Conservation (phyloP, 2,113 vertebrate genomes). For the Erinaceus europaeus region DNA sequence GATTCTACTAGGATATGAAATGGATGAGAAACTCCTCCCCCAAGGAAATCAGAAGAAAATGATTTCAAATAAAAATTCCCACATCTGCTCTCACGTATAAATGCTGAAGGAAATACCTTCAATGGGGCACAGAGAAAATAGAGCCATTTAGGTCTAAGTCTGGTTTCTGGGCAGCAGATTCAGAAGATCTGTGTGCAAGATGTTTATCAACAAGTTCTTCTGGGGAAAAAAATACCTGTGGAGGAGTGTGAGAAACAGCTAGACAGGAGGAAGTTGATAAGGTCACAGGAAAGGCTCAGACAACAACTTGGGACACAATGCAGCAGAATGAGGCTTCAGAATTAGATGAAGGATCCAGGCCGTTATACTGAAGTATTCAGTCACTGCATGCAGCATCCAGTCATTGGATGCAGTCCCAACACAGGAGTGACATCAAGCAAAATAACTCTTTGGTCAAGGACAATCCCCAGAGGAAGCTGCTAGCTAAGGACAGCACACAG, state of each 20-base stretch:
- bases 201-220: not conserved
- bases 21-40: not conserved
- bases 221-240: not conserved
- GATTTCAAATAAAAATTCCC: not conserved
- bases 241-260: not conserved
- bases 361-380: not conserved
- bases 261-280: not conserved
- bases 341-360: not conserved
- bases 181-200: not conserved
- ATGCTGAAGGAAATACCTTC: not conserved
- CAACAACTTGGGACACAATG: not conserved
- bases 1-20: not conserved
- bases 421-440: not conserved
- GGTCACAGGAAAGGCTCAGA: not conserved
- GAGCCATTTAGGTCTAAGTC: not conserved
- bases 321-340: not conserved
- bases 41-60: constrained; percentile 24
- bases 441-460: not conserved
- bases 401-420: no score
- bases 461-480: not conserved
- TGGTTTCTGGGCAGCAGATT: not conserved
- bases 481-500: not conserved
- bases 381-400: not conserved
- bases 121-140: not conserved
- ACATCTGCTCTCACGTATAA: not conserved